A percentile compares a stretch with the other conserved stretches of the same genome.
Conservation (phyloP, 1,140 invertebrate species). For the Procambarus virginalis region DNA sequence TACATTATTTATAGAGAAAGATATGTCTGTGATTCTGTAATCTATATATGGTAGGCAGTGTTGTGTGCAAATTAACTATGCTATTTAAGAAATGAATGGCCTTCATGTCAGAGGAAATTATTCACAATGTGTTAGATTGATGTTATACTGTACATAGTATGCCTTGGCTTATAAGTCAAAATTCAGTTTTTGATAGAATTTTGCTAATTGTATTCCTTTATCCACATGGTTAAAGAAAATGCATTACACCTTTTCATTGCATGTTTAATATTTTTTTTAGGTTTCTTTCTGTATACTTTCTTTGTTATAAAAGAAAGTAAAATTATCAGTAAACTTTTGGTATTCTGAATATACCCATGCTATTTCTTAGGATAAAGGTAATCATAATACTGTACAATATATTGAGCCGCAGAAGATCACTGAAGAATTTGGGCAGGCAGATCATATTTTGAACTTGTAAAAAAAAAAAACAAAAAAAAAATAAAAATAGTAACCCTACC, state of each 20-base stretch:
- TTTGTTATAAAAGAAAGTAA: conserved; percentile 35
- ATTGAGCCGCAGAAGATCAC: neutral
- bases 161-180: neutral
- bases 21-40: conserved; percentile 46
- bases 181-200: neutral
- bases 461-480: neutral
- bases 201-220: neutral
- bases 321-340: neutral
- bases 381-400: neutral
- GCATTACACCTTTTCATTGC: neutral
- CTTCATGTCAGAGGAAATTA: conserved; percentile 26
- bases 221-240: neutral
- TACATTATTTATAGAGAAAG: conserved; percentile 15
- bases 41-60: conserved; percentile 25
- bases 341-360: neutral
- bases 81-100: conserved; percentile 40
- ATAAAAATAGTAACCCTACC: neutral
- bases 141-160: neutral
- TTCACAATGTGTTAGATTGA: neutral
- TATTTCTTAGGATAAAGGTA: neutral
- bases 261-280: neutral
- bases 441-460: conserved; percentile 1
- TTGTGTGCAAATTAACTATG: conserved; percentile 42
- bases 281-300: neutral
- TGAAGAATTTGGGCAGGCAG: neutral